Evolutionary conservation across 2,888 invertebrate species (phyloP).

Genomic region (Macaria liturata): DNA sequence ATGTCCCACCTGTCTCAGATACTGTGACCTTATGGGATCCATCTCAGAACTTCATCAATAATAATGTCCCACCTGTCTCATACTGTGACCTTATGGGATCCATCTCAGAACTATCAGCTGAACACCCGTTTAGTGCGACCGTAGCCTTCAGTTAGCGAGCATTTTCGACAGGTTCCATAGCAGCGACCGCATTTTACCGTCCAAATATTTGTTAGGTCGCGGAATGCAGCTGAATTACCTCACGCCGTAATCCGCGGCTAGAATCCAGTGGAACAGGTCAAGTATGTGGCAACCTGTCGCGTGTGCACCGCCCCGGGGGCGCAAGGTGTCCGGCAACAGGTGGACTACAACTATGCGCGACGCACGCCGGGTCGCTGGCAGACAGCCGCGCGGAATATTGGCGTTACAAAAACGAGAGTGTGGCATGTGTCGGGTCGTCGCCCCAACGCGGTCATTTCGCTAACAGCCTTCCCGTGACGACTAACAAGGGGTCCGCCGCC

Average conservation of each 20-base stretch:
- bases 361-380: constrained; percentile 29
- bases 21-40: too few species aligned
- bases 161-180: too few species aligned
- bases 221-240: constrained; percentile 37
- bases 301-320: constrained; percentile 53
- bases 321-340: constrained; percentile 67
- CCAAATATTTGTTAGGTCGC: constrained; percentile 24
- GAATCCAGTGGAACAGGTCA: constrained; percentile 35
- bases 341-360: constrained; percentile 48
- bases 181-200: constrained; percentile 23
- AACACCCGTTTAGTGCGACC: too few species aligned
- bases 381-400: constrained; percentile 32
- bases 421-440: constrained; percentile 54
- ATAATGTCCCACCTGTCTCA: constrained; percentile 68
- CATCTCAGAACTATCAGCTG: too few species aligned
- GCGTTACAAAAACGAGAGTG: constrained; percentile 25
- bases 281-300: constrained; percentile 29
- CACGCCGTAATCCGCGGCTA: constrained; percentile 34
- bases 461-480: constrained; percentile 74
- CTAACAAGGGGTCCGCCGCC: constrained; percentile 77
- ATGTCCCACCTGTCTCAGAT: too few species aligned
- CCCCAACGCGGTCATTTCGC: constrained; percentile 72
- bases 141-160: too few species aligned
- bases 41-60: constrained; percentile 63
- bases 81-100: too few species aligned